Conservation (phyloP, 2,113 vertebrate genomes). For the Pseudonaja textilis region DNA sequence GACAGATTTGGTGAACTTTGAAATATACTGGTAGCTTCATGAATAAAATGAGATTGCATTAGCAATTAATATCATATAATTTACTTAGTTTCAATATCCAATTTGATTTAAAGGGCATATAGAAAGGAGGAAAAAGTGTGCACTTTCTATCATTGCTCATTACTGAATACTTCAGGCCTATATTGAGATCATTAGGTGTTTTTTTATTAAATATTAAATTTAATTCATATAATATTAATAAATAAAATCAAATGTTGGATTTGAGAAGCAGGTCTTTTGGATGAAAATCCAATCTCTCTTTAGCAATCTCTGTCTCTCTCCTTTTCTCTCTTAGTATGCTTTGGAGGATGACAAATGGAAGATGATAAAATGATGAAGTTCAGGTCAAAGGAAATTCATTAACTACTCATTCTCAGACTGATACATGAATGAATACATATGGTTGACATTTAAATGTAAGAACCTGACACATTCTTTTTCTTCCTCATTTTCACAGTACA, state of each 20-base stretch:
- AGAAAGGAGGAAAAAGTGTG: not conserved
- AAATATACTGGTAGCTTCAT: not conserved
- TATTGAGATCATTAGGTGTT: constrained; percentile 4
- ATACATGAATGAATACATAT: constrained; percentile 13
- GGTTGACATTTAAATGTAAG: constrained; percentile 18
- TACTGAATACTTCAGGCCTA: not conserved
- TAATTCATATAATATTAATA: not conserved
- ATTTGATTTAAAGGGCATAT: not conserved
- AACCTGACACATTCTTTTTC: not conserved
- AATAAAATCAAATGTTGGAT: not conserved
- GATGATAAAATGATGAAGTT: constrained; percentile 10
- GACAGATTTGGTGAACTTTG: not conserved
- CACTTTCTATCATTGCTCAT: not conserved
- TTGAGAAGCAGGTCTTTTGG: not conserved
- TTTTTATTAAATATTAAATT: constrained; percentile 18
- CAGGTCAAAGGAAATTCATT: constrained; percentile 4
- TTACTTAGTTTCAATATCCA: not conserved
- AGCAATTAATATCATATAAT: not conserved
- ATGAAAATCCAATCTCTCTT: not conserved
- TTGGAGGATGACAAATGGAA: not conserved
- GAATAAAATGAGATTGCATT: not conserved
- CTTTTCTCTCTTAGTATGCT: not conserved
- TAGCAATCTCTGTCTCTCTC: not conserved
- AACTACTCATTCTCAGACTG: not conserved
- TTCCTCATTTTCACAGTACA: not conserved